Base-by-base conservation (phyloP, 2,888 invertebrate species). In the Rhopalosiphum nymphaeae region DNA sequence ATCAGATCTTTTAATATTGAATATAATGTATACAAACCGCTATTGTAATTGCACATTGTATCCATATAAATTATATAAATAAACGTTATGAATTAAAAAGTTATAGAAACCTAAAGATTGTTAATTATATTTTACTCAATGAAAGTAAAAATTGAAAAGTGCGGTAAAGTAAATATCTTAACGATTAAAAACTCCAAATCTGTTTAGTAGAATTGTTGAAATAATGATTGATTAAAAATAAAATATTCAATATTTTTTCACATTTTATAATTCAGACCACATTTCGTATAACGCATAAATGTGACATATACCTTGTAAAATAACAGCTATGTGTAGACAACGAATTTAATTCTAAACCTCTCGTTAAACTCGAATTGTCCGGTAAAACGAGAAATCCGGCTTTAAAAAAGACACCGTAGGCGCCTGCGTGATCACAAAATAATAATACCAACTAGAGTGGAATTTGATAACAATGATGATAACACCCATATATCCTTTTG, bases 381-480 rank as follows among this genome's bases (percentile, higher is more conserved):
- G 10, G 46, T 29, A 56, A 89, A 89, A 78, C 88, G 7, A 78
- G 92, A 53, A 78, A 89, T 56, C 57, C 56, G 13, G 88, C 84
- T 86, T 88, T 67, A 53, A 67, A 53, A 88, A 53, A 21, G 44
- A 78, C 21, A n/a, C n/a, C 56, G 86, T 25, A 29, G 13, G n/a
- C 86, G 86, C 25, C 46, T 25, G 93, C 42, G 90, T 91, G 87
- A 94, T 94, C 90, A 53, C 90, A 53, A 91, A 85, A 94, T 94
- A 91, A 94, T 94, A 91, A 91, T 91, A 85, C 85, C 90, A 2
- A 42, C 49, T 49, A 67, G 90, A 94, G 94, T 91, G 85, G 49
- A 94, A 86, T 94, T 94, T 94, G 94, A 94, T 94, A 91, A 91
- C 91, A 25, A 86, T 42, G 86, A 94, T 67, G 94, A 94, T 94